Percentiles rank a stretch among this genome's conserved stretches.
Evolutionary conservation across 2,797 vertebrate species (phyloP).

Genomic region (Crotalus adamanteus): DNA sequence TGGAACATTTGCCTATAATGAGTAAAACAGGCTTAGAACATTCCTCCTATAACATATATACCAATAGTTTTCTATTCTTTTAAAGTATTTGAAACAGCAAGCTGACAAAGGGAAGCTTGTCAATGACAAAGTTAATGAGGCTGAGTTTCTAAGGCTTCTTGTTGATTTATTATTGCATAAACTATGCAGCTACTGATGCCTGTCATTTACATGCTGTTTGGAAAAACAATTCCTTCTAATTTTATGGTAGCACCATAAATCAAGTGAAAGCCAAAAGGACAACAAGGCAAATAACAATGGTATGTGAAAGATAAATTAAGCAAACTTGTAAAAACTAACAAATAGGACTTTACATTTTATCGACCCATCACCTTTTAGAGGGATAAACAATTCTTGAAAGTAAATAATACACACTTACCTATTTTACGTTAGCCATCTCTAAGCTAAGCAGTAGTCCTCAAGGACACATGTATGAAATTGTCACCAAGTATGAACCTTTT

Average conservation of each 20-base stretch:
- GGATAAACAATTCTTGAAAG: slow-evolving; percentile 9
- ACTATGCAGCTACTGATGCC: slow-evolving; percentile 27
- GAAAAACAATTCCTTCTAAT: slow-evolving; percentile 31
- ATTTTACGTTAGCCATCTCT: background rate
- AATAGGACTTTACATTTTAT: slow-evolving; percentile 35
- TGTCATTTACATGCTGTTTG: slow-evolving; percentile 2
- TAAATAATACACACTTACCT: background rate
- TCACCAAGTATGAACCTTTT: background rate
- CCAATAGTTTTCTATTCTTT: background rate
- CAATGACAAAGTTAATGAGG: slow-evolving; percentile 16
- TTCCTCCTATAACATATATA: fast-evolving
- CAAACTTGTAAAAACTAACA: slow-evolving; percentile 35
- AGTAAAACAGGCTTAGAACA: background rate
- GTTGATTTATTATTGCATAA: slow-evolving; percentile 1
- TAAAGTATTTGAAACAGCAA: slow-evolving; percentile 14
- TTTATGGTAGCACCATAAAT: slow-evolving; percentile 36
- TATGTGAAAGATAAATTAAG: slow-evolving; percentile 56
- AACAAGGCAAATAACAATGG: slow-evolving; percentile 38
- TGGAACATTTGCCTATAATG: background rate
- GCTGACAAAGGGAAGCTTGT: background rate
- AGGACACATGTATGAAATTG: slow-evolving; percentile 2
- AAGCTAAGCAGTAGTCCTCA: background rate
- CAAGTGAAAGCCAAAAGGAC: slow-evolving; percentile 11
- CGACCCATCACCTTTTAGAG: slow-evolving; percentile 31
- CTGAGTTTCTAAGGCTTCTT: background rate